Base-by-base conservation (phyloP, 2,113 vertebrate species). In the Ranitomeya variabilis region DNA sequence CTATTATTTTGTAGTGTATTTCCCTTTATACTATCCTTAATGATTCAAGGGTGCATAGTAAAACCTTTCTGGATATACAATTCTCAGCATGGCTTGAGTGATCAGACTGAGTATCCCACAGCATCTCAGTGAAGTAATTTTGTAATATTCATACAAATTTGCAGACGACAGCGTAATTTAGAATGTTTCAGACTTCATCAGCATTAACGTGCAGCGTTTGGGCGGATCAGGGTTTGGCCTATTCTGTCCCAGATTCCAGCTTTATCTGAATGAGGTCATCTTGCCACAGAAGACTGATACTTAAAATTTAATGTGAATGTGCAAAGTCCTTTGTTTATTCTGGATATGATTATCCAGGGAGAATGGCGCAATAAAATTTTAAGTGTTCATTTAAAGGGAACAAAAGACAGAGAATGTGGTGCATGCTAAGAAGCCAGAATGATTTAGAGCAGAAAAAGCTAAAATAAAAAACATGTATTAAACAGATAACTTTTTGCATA, bases 301-400 rank as follows among this genome's bases (percentile, higher is more conserved):
- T 74, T 74, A 74, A 74, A 74, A 74, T 74, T 37, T 74, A 16
- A 74, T 74, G 71, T 74, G 31, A 45, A 74, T 74, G 71, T 74
- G 71, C 71, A 69, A 69, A 69, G 64, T 26, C 23, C 45, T 31
- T 18, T 74, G 71, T 45, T 18, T 26, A 26, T 4, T 69, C n/a
- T 8, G 15, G 31, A 45, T 16, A 18, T 74, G 71, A 45, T 45
- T 23, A 45, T 74, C 37, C 11, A 31, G 13, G 69, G 26, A 31
- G 13, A 8, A 67, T 23, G 19, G 64, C 0, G 66, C 66, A 69
- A 69, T n/a, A 69, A 12, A 2, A 26, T 69, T 12, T 67, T 4
- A 69, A 26, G n/a, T 26, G 3, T 69, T 69, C n/a, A 26, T 26
- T 26, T 69, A 69, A 12, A 31, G 26, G 26, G 26, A 31, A 31